A percentile compares a stretch with the other conserved stretches of the same genome.
Evolutionary conservation across 2,113 vertebrate species (phyloP).

Genomic region (Enhydra lutris): DNA sequence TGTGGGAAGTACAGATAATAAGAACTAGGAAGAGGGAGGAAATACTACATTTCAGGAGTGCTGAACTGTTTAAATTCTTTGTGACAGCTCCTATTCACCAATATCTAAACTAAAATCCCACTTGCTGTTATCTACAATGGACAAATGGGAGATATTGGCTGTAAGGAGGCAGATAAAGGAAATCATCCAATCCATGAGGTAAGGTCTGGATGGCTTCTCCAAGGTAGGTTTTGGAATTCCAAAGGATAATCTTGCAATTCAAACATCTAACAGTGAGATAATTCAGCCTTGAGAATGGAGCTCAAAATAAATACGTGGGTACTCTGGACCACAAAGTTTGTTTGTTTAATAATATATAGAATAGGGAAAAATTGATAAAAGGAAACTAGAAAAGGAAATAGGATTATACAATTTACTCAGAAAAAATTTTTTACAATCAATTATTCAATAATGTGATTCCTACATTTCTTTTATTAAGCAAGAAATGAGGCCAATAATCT

Average conservation of each 20-base stretch:
- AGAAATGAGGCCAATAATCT: background rate
- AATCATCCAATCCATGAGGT: background rate
- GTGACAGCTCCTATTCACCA: slow-evolving; percentile 4
- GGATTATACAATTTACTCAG: background rate
- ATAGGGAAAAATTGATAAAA: background rate
- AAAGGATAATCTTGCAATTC: background rate
- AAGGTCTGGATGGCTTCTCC: background rate
- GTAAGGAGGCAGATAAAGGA: background rate
- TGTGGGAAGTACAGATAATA: background rate
- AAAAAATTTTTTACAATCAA: background rate
- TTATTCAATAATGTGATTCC: background rate
- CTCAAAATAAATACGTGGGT: background rate
- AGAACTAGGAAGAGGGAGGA: background rate
- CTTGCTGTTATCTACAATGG: background rate
- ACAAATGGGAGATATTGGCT: background rate
- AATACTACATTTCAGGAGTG: background rate
- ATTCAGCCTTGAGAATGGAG: background rate
- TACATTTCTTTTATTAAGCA: background rate
- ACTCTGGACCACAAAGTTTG: background rate
- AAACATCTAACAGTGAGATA: background rate
- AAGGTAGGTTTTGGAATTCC: background rate
- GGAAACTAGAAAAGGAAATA: background rate
- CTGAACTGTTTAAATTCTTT: slow-evolving; percentile 29
- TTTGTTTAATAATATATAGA: background rate
- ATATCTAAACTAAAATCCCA: background rate